These are phyloP conservation scores for Brachymystax lenok DNA, from an alignment of 2,797 vertebrate species.

Conservation along the genomic window DNA sequence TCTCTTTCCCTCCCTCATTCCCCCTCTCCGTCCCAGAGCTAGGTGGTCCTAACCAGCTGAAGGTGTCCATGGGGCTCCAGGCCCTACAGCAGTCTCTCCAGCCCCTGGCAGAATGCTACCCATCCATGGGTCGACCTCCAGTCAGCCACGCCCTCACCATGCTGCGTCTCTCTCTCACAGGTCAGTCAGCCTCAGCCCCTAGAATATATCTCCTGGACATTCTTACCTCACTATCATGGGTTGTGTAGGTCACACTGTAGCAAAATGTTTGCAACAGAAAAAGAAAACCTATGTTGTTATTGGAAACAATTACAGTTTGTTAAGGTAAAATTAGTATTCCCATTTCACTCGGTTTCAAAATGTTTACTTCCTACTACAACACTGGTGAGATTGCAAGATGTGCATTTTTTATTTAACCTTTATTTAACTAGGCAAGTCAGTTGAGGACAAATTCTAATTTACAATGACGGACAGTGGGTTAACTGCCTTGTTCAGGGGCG, in stretches of 20 bases:
- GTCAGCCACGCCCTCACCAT: conserved; percentile 30
- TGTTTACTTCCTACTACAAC: neutral
- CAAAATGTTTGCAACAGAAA: neutral
- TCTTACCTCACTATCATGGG: neutral
- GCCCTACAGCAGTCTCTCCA: conserved; percentile 42
- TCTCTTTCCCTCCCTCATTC: too few species aligned
- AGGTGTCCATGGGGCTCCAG: conserved; percentile 37
- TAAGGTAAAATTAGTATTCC: too few species aligned
- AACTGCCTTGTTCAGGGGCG: too few species aligned
- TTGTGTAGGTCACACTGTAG: neutral
- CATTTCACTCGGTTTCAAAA: too few species aligned
- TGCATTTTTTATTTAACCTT: neutral
- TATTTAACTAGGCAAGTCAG: too few species aligned
- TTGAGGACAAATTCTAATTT: too few species aligned
- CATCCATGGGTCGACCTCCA: conserved; percentile 31
- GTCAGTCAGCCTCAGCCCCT: conserved; percentile 21
- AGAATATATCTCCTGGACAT: neutral
- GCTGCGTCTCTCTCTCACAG: conserved; percentile 28
- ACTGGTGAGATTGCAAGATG: neutral
- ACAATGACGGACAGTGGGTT: too few species aligned
- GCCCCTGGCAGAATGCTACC: conserved; percentile 39
- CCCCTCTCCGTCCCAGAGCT: conserved; percentile 11
- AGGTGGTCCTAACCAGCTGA: conserved; percentile 21
- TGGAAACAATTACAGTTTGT: too few species aligned
- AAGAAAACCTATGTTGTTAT: too few species aligned